Base-by-base conservation (phyloP, 2,888 invertebrate genomes). In the Macropis europaea region DNA sequence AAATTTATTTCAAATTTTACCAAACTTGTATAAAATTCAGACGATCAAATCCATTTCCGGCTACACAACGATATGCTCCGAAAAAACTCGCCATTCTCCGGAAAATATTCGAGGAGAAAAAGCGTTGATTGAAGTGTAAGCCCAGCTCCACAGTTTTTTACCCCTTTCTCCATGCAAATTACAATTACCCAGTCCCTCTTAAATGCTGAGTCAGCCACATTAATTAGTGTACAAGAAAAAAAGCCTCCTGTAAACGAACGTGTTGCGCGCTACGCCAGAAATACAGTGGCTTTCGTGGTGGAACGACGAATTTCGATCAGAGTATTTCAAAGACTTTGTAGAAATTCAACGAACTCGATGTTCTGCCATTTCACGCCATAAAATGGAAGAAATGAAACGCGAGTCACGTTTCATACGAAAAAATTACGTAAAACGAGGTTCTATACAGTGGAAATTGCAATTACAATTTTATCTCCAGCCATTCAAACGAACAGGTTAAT, bases 401-500 rank as follows among this genome's bases (percentile, higher is more conserved):
- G 19, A n/a, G 22, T 15, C 3, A 40, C 26, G 28, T 24, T 48
- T 13, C 26, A 50, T 50, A 48, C 30, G n/a, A n/a, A 36, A 30
- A 40, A 60, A 50, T 60, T 50, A 30, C 47, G 13, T 9, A 19
- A 11, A 45, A 45, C 56, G 24, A 57, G 34, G 17, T 15, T 26
- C 7, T 32, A 15, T 19, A 15, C 19, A 13, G 24, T 34, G 15
- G 34, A 47, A 59, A 59, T 6, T 13, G 26, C 26, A 59, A 36
- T 47, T 30, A 32, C 19, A 38, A 6, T 40, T 28, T 15, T 30
- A 13, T 17, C 9, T 30, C 40, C 42, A n/a, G 24, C 26, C 13
- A n/a, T 40, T 50, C 38, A 42, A 42, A 6, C 50, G 7, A 40
- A 6, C 40, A n/a, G 34, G 43, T 43, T 61, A 61, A 61, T 61